Evolutionary conservation across 92 coral and sea anemone genomes (phyloP).

Genomic region (Isaurus tuberculatus): DNA sequence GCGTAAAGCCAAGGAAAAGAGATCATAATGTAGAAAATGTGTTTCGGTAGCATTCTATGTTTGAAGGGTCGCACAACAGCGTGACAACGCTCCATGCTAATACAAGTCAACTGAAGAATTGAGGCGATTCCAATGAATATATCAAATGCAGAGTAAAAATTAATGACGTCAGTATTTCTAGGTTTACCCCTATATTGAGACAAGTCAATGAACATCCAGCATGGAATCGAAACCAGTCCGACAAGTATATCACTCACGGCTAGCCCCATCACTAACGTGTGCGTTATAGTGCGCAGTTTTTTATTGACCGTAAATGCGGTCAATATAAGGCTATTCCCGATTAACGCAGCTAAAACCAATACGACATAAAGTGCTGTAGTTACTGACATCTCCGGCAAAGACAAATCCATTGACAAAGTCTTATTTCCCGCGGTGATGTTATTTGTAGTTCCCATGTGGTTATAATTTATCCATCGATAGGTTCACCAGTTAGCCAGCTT

Average conservation of each 20-base stretch:
- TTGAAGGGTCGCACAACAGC: constrained; percentile 85
- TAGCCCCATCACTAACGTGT: constrained; percentile 75
- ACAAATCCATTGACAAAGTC: constrained; percentile 14
- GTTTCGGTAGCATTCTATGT: constrained; percentile 74
- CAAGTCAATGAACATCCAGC: constrained; percentile 76
- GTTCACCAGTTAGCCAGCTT: too few species aligned
- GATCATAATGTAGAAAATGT: constrained; percentile 71
- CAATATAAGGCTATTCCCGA: constrained; percentile 86
- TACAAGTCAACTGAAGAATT: constrained; percentile 84
- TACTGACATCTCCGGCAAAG: constrained; percentile 49
- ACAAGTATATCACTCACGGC: constrained; percentile 83
- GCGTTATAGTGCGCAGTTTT: constrained; percentile 79
- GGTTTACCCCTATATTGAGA: constrained; percentile 49
- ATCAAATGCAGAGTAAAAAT: constrained; percentile 80
- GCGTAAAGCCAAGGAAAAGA: constrained; percentile 80
- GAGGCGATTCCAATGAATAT: constrained; percentile 89
- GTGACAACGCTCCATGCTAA: constrained; percentile 87
- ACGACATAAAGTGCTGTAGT: constrained; percentile 58
- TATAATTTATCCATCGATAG: too few species aligned
- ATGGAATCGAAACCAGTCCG: constrained; percentile 85
- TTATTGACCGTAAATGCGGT: constrained; percentile 76
- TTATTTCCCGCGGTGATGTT: not conserved
- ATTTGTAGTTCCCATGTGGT: not conserved
- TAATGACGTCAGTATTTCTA: constrained; percentile 38
- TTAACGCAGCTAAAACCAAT: constrained; percentile 56